A percentile compares a stretch with the other conserved stretches of the same genome.
Evolutionary conservation across 2,113 vertebrate species (phyloP).

Genomic region (Corydoras maculifer): DNA sequence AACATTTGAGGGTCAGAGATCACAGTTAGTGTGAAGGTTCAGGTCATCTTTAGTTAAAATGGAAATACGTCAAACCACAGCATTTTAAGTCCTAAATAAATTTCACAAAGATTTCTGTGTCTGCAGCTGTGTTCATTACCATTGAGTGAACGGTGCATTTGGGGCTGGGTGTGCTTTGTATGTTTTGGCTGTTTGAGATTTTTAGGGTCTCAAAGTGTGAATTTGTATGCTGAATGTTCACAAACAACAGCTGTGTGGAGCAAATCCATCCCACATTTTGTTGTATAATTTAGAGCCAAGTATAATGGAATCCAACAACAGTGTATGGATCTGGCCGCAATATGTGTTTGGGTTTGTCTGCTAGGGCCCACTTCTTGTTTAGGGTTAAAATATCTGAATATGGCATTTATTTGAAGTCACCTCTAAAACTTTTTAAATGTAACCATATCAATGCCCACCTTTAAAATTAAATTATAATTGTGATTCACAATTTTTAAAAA

Average conservation of each 20-base stretch:
- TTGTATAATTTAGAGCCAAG: background rate
- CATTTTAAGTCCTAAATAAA: too few species aligned
- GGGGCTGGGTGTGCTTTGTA: background rate
- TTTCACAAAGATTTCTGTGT: background rate
- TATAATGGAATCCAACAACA: background rate
- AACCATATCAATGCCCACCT: too few species aligned
- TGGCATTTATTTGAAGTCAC: too few species aligned
- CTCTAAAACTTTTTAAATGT: too few species aligned
- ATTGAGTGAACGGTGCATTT: background rate
- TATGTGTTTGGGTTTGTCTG: background rate
- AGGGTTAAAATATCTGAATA: background rate
- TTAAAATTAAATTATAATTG: too few species aligned
- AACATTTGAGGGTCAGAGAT: conserved; percentile 16
- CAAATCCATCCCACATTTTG: background rate
- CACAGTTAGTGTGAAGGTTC: conserved; percentile 5
- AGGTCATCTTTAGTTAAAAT: background rate
- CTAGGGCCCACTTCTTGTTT: background rate
- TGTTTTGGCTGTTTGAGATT: background rate
- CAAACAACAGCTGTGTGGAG: background rate
- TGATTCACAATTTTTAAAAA: too few species aligned
- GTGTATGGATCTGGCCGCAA: background rate
- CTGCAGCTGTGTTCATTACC: background rate
- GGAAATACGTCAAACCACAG: background rate
- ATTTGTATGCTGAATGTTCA: background rate
- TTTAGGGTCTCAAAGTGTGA: background rate